Conservation (phyloP, 2,113 vertebrate species). For the Ciconia stormi region DNA sequence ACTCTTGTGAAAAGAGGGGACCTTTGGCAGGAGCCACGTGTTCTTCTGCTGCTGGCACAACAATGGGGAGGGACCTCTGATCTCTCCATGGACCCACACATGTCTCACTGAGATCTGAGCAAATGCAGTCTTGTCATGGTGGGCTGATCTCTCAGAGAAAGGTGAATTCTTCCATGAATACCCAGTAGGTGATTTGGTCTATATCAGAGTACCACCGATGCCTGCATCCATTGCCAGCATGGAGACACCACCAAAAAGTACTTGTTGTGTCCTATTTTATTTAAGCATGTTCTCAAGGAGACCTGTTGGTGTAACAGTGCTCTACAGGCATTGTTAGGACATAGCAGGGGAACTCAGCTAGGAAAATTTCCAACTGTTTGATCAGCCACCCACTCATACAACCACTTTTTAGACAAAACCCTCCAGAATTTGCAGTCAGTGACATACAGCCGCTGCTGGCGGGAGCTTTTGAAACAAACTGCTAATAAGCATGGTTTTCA, state of each 20-base stretch:
- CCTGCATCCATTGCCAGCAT: neutral
- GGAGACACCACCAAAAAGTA: neutral
- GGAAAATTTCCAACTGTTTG: neutral
- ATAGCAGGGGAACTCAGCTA: neutral
- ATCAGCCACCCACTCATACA: neutral
- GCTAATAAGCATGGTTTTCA: slow-evolving; percentile 12
- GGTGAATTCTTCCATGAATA: neutral
- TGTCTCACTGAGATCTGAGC: neutral
- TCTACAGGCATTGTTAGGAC: neutral
- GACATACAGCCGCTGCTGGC: neutral
- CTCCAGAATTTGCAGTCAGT: neutral
- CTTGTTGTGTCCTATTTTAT: neutral
- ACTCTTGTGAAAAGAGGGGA: neutral
- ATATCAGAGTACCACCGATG: neutral
- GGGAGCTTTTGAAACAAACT: slow-evolving; percentile 6
- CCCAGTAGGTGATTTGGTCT: too few relatives aligned
- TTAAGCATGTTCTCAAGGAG: neutral
- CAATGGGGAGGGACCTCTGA: neutral
- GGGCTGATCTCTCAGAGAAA: neutral
- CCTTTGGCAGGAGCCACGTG: neutral
- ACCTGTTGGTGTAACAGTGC: neutral
- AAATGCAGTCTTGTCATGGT: neutral
- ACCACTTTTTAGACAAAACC: neutral
- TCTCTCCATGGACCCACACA: neutral
- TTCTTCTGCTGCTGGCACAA: neutral